Base-by-base conservation (phyloP, 1,140 invertebrate species). In the Stratiolaelaps scimitus region DNA sequence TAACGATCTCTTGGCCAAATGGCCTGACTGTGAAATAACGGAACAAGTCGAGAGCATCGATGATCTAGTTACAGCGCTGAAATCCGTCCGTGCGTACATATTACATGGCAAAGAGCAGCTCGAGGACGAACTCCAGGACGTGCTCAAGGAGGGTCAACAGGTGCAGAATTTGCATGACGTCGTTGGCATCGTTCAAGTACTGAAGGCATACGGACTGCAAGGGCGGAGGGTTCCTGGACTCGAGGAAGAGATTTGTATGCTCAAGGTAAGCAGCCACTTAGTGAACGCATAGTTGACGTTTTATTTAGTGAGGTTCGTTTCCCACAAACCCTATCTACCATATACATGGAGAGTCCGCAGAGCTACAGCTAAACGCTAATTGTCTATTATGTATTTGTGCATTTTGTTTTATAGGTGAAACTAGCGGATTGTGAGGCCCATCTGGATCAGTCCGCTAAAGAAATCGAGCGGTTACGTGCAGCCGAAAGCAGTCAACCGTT, bases 401-500 rank as follows among this genome's bases (percentile, higher is more conserved):
- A 40, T 40, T 6, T 40, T 40, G 34, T 40, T 40, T 5, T 26
- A 2, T 34, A 60, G 53, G 53, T 60, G 17, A 60, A 60, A 34
- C 34, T 60, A 34, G 53, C 53, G 4, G 53, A 60, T 26, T 60
- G 53, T 60, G 53, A 60, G 53, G 53, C 53, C 15, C 26, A 60
- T 29, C 53, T 60, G 26, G 53, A 60, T 23, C 26, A 17, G 13
- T 29, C 53, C 26, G 53, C 17, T 15, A 60, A 60, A 34, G 53
- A 60, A 26, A 6, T 60, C 15, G 53, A 60, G 2, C 17, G 53
- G 34, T 26, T 60, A 2, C 26, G 20, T 29, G 34, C 26, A 26
- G 53, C 23, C 23, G 53, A 60, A 60, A 29, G 53, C 26, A 15
- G 53, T 60, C 53, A 60, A 34, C 53, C 53, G n/a, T 60, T 60